These are phyloP conservation scores for Clepsis dumicolana DNA, from an alignment of 2,888 invertebrate genomes.

Conservation along the genomic window DNA sequence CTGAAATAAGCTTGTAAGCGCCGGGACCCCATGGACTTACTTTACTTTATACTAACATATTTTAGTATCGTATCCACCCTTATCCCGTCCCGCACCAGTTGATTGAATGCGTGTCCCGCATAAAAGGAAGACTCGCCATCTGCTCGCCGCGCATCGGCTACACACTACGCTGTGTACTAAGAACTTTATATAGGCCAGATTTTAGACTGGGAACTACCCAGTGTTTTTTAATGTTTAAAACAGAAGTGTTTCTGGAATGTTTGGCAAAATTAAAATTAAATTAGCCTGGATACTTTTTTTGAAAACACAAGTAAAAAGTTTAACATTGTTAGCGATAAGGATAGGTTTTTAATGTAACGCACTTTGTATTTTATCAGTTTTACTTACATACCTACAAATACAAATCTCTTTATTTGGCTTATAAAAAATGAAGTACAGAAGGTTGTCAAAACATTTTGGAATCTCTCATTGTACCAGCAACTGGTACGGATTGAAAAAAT, in stretches of 20 bases:
- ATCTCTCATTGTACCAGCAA: too few species aligned
- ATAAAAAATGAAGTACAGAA: too few species aligned
- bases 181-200: slow-evolving; percentile 39
- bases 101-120: slow-evolving; percentile 78
- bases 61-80: slow-evolving; percentile 57
- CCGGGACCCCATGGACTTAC: too few species aligned
- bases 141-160: slow-evolving; percentile 57
- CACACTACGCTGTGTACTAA: slow-evolving; percentile 13
- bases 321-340: not conserved
- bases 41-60: not conserved
- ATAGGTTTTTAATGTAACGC: too few species aligned
- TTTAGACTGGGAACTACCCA: slow-evolving; percentile 9
- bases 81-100: slow-evolving; percentile 58
- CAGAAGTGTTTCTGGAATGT: not conserved
- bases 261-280: too few species aligned
- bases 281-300: too few species aligned
- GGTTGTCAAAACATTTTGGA: too few species aligned
- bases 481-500: too few species aligned
- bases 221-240: not conserved
- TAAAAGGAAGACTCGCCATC: slow-evolving; percentile 81
- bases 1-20: too few species aligned
- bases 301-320: not conserved
- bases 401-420: too few species aligned
- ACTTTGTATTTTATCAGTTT: too few species aligned
- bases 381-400: too few species aligned